Evolutionary conservation across 2,888 invertebrate species (phyloP), one percentile per base, ranked within the genome.

Genomic region (Morpho helenor): DNA sequence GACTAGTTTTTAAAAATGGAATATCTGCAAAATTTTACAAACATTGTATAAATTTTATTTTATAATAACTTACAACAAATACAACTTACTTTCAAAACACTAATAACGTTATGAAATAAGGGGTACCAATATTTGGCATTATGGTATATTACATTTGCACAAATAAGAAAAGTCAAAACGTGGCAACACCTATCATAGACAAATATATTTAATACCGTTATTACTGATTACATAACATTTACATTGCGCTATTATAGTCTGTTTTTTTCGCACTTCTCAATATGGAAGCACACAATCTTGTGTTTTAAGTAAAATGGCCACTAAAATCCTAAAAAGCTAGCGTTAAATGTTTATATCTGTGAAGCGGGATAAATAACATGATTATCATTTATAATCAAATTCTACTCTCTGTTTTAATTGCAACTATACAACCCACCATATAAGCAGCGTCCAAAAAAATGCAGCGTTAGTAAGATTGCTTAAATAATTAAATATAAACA

Each of bases 361-460:
- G 31, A 61, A 58, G 55, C 55, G 52, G 46, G 47, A 53, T 53
- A 67, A 65, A 67, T 64, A 60, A 57, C 57, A 67, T 45, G 7
- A 54, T 51, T 66, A 90, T 93, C 91, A 93, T 86, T 92, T 87
- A 75, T 93, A 93, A 84, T 93, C 93, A 69, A 84, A 87, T 61
- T 93, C 93, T 73, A 93, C 93, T 80, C 83, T 89, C 69, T 91
- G 91, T 89, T 92, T 93, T 75, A 93, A 87, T 74, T 88, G 84
- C 84, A 90, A 73, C 89, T 90, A 80, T 42, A 47, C 8, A 54
- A 54, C 87, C 92, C 91, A 91, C 89, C 92, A 86, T 79, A 70
- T 65, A 84, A 88, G 91, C 91, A 85, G 91, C 91, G 91, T 87
- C 88, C 88, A 84, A 87, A 82, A 77, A 82, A 73, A 76, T 68